Evolutionary conservation across 2,888 invertebrate genomes (phyloP).

Genomic region (Netelia inedita): DNA sequence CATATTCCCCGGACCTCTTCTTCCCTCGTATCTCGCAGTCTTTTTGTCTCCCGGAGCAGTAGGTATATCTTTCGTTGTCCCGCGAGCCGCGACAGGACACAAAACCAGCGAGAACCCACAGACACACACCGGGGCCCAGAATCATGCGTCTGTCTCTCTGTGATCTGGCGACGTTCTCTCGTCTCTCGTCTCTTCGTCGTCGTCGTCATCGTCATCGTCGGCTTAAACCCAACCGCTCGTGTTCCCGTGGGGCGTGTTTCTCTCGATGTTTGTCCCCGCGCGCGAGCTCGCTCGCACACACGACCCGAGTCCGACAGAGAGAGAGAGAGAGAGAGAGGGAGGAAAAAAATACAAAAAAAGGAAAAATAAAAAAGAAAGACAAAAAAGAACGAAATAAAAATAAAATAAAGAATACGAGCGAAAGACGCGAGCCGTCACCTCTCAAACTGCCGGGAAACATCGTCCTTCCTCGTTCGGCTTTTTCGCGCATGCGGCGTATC

Average conservation of each 20-base stretch:
- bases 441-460: conserved; percentile 55
- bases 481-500: not conserved
- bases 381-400: conserved; percentile 3
- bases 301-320: not conserved
- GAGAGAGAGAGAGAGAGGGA: not conserved
- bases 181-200: conserved; percentile 13
- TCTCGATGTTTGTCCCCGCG: conserved; percentile 67
- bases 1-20: conserved; percentile 69
- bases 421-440: conserved; percentile 51
- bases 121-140: conserved; percentile 7
- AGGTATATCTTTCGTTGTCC: conserved; percentile 62
- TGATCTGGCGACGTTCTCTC: conserved; percentile 37
- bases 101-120: conserved; percentile 67
- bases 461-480: conserved; percentile 25
- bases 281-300: conserved; percentile 31
- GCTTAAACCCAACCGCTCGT: conserved; percentile 43
- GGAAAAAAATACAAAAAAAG: conserved; percentile 11
- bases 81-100: conserved; percentile 50
- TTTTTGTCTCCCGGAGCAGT: conserved; percentile 61
- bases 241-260: conserved; percentile 71
- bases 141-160: conserved; percentile 45
- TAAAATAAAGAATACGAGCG: conserved; percentile 31
- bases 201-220: conserved; percentile 52
- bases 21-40: conserved; percentile 53
- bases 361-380: not conserved